Evolutionary conservation across 2,888 invertebrate species (phyloP), one percentile per base, ranked within the genome.

Genomic region (Leptopilina drosophilae): DNA sequence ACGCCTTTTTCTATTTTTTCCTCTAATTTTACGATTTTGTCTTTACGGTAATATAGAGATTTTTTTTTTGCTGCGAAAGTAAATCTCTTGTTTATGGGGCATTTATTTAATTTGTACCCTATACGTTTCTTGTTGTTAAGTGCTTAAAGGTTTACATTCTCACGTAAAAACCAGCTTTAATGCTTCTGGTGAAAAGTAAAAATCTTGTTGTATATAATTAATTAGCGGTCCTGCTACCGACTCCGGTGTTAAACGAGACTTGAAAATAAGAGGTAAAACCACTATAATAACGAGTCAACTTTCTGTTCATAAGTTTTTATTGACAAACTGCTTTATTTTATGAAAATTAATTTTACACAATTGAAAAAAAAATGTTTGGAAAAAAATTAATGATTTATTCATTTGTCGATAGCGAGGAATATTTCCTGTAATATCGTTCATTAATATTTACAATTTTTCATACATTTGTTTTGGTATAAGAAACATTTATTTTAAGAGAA

Each of bases 91-190:
- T 46, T 11, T 33, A 33, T 9, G 8, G 46, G n/a, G 56, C 56
- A n/a, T 56, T 56, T 56, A 56, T 59, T 59, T 59, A 15, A 59
- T 15, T 59, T 59, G n/a, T n/a, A 4, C n/a, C 6, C 59, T 49
- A 49, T 33, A n/a, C 9, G 33, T 12, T 33, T 33, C 33, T 33
- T 33, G 33, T 33, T 33, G 33, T 33, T 33, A 33, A 33, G 53
- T 33, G 14, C 53, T 73, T 14, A 7, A 56, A 73, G 33, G 49
- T 56, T 73, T 73, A 56, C 56, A 56, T 73, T 73, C 69, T 49
- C 69, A 73, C 26, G 53, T 73, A 73, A 73, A 73, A 73, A 73
- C 69, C 69, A 56, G 69, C 69, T 73, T 69, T 42, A 42, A 42
- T 49, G 49, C 62, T 53, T 69, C 67, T 49, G 49, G 49, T 53